These are phyloP conservation scores for Hipparchia semele DNA, from an alignment of 2,888 invertebrate species.

Conservation along the genomic window DNA sequence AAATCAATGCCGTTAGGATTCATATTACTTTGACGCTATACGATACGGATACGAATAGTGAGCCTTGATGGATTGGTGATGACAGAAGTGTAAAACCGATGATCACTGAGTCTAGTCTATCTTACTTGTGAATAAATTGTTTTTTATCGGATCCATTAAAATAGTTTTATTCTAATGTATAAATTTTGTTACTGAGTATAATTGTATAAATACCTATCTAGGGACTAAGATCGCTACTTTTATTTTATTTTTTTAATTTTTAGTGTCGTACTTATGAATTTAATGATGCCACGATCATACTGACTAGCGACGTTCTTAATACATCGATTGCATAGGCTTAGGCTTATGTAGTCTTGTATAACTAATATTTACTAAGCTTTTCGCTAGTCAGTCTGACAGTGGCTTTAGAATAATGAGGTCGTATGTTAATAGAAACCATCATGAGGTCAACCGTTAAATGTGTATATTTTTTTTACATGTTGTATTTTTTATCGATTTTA, in stretches of 20 bases:
- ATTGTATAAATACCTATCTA: constrained; percentile 21
- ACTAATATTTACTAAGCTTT: background rate
- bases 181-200: constrained; percentile 22
- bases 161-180: constrained; percentile 30
- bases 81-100: no score
- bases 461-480: background rate
- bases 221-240: constrained; percentile 1
- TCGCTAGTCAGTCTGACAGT: constrained; percentile 6
- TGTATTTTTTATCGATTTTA: background rate
- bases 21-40: no score
- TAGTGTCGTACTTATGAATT: constrained; percentile 14
- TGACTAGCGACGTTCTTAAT: background rate
- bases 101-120: no score
- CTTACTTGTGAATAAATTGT: constrained; percentile 7
- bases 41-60: no score
- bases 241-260: constrained; percentile 11
- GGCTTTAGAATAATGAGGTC: constrained; percentile 4
- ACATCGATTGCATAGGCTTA: background rate
- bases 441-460: constrained; percentile 12
- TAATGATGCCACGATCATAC: background rate
- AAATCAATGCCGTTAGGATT: no score
- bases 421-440: background rate
- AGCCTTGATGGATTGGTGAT: no score
- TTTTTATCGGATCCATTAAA: constrained; percentile 19
- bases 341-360: background rate